Evolutionary conservation across 2,113 vertebrate genomes (phyloP).

Genomic region (Phalacrocorax pelagicus): DNA sequence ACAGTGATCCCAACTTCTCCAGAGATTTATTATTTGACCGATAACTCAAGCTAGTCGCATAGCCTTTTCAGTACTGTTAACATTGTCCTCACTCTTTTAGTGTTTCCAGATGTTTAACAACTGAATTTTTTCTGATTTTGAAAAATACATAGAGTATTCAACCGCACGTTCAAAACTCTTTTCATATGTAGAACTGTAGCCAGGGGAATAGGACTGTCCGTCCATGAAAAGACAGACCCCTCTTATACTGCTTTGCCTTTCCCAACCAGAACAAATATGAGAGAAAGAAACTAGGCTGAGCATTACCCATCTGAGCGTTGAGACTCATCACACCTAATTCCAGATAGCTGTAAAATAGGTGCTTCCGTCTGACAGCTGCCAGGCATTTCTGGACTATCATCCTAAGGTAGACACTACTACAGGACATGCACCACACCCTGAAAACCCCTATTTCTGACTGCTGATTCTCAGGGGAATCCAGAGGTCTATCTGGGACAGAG

Average conservation of each 20-base stretch:
- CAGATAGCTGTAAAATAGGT: background rate
- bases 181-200: background rate
- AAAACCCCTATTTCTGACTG: background rate
- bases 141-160: background rate
- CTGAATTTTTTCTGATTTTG: background rate
- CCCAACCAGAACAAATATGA: background rate
- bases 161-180: background rate
- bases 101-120: background rate
- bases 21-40: background rate
- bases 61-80: background rate
- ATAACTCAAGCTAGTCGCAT: background rate
- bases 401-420: background rate
- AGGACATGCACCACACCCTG: background rate
- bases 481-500: background rate
- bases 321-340: background rate
- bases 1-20: background rate
- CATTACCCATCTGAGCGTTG: background rate
- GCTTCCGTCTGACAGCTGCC: background rate
- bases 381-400: background rate
- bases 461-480: background rate
- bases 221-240: fast-evolving
- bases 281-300: background rate
- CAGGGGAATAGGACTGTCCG: background rate
- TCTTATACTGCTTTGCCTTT: background rate
- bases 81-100: background rate